Conservation (phyloP, 2,113 vertebrate genomes). For the Tiliqua scincoides region DNA sequence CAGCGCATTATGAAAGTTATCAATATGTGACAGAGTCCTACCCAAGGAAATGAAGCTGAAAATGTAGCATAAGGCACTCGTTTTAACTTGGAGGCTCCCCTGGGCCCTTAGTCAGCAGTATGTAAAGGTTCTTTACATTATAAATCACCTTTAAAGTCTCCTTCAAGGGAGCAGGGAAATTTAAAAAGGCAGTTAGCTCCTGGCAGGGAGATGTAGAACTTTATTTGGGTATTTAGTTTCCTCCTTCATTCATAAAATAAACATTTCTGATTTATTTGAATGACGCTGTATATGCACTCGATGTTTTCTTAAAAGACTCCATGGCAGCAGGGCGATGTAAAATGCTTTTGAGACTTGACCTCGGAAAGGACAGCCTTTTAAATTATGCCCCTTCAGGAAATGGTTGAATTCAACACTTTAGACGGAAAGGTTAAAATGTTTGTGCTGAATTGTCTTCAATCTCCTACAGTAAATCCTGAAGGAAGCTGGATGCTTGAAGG, state of each 20-base stretch:
- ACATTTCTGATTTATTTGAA: constrained; percentile 68
- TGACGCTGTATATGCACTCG: constrained; percentile 50
- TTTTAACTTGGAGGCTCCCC: constrained; percentile 1
- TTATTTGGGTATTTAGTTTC: constrained; percentile 71
- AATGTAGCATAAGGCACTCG: constrained; percentile 33
- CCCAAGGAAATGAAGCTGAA: not conserved
- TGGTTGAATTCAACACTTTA: constrained; percentile 49
- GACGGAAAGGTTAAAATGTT: constrained; percentile 70
- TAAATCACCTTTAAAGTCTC: constrained; percentile 61
- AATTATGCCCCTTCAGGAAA: constrained; percentile 77
- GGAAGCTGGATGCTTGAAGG: constrained; percentile 67
- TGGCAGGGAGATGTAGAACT: constrained; percentile 59
- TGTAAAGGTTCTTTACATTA: constrained; percentile 34
- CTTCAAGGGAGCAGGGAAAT: constrained; percentile 54
- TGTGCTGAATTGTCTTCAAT: constrained; percentile 71
- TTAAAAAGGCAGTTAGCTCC: constrained; percentile 67
- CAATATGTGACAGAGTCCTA: not conserved
- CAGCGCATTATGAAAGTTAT: not conserved
- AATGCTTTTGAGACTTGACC: constrained; percentile 72
- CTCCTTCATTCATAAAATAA: constrained; percentile 75
- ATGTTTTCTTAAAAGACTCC: constrained; percentile 72
- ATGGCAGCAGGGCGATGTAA: constrained; percentile 62
- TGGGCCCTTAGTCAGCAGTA: constrained; percentile 47
- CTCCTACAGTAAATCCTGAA: constrained; percentile 71
- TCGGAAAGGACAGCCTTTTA: constrained; percentile 73